Conservation (phyloP, 2,888 invertebrate genomes). For the Anthophora plumipes region DNA sequence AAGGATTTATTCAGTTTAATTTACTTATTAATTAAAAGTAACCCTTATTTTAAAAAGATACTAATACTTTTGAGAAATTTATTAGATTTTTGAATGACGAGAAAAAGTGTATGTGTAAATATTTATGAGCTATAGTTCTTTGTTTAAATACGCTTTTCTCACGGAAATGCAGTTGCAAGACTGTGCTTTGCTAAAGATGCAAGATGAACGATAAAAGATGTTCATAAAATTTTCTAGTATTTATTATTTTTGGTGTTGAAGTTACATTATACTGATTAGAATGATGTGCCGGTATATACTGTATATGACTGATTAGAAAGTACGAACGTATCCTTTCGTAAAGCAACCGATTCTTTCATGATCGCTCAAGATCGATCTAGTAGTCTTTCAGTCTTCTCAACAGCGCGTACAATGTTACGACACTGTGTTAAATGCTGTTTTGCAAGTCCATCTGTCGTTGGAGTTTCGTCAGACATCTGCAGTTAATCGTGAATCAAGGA, state of each 20-base stretch:
- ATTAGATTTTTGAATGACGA: no score
- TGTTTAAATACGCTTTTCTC: not conserved
- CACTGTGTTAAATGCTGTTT: slow-evolving; percentile 43
- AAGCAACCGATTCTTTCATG: slow-evolving; percentile 1
- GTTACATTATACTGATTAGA: no score
- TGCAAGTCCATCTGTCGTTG: slow-evolving; percentile 44
- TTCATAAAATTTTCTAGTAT: not conserved
- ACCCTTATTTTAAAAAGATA: not conserved
- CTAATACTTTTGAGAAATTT: not conserved
- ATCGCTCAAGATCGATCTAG: slow-evolving; percentile 31
- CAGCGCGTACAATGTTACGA: slow-evolving; percentile 31
- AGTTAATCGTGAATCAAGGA: slow-evolving; percentile 35
- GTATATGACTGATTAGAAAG: not conserved
- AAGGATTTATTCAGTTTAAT: not conserved
- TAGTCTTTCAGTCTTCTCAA: slow-evolving; percentile 7
- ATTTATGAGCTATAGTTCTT: no score
- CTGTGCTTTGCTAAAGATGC: not conserved
- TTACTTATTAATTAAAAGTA: no score
- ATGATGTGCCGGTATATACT: not conserved
- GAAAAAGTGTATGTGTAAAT: no score
- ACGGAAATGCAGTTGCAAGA: slow-evolving; percentile 28
- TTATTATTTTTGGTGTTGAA: no score
- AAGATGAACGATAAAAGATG: not conserved
- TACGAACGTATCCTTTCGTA: slow-evolving; percentile 3
- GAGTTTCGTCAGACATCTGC: slow-evolving; percentile 39